A percentile compares a stretch with the other conserved stretches of the same genome.
phyloP scores from a whole-genome alignment of 2,797 vertebrate species.

The Hyperoplus lanceolatus region DNA sequence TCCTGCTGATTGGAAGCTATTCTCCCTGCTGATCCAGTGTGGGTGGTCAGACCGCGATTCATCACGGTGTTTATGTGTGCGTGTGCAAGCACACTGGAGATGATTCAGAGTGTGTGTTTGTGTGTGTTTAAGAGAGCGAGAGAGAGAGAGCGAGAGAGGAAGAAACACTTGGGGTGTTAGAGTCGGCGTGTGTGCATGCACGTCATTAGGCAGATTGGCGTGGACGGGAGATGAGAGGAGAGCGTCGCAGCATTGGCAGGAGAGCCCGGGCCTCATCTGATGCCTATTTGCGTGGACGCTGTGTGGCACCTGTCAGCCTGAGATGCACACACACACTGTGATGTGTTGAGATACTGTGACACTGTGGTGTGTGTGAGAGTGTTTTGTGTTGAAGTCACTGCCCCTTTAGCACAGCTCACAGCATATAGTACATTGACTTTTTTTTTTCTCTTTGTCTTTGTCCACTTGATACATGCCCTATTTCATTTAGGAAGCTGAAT shows the following conservation, averaged over 20 bases:
- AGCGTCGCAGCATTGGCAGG: constrained; percentile 85
- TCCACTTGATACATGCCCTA: constrained; percentile 59
- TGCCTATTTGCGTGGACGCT: constrained; percentile 87
- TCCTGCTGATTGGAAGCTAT: constrained; percentile 69
- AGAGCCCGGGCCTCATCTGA: constrained; percentile 88
- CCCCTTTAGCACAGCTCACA: constrained; percentile 65
- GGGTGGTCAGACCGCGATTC: constrained; percentile 70
- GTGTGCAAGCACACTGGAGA: constrained; percentile 13
- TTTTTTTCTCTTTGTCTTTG: constrained; percentile 39
- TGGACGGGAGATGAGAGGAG: constrained; percentile 73
- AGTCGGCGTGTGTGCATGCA: constrained; percentile 45
- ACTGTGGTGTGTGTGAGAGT: constrained; percentile 43
- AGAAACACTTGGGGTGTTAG: constrained; percentile 58
- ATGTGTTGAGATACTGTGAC: constrained; percentile 68
- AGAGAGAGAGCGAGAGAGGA: constrained; percentile 16
- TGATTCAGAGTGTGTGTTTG: constrained; percentile 44
- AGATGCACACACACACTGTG: constrained; percentile 59
- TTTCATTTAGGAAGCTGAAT: constrained; percentile 54
- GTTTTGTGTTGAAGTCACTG: constrained; percentile 50
- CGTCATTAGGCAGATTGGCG: constrained; percentile 72
- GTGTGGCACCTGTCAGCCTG: constrained; percentile 81
- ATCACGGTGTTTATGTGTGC: constrained; percentile 50
- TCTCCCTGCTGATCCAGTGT: constrained; percentile 73
- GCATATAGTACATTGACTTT: constrained; percentile 56
- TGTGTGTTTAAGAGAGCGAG: background rate